Percentiles rank a stretch among this genome's conserved stretches.
These are phyloP conservation scores for Coranthus polyacanthus DNA, from an alignment of 2,797 vertebrate species.

Conservation along the genomic window DNA sequence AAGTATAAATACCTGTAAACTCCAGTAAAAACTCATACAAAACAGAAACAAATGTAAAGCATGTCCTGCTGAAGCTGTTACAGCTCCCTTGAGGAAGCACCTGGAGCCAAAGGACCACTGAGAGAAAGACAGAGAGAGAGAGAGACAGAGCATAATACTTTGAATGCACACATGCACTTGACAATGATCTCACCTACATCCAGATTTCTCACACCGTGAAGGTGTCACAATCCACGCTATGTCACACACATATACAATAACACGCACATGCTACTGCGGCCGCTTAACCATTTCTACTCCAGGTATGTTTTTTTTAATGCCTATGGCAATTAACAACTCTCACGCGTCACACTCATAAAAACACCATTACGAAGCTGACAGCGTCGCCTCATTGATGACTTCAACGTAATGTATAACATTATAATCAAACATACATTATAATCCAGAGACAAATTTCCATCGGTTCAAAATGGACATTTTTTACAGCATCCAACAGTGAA, in stretches of 20 bases:
- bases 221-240: conserved; percentile 37
- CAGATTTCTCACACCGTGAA: conserved; percentile 45
- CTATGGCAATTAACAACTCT: conserved; percentile 44
- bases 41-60: conserved; percentile 33
- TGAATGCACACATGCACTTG: conserved; percentile 38
- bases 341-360: conserved; percentile 65
- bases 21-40: conserved; percentile 3
- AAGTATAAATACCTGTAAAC: conserved; percentile 12
- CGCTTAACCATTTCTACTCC: conserved; percentile 18
- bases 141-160: conserved; percentile 4
- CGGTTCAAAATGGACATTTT: conserved; percentile 13
- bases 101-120: conserved; percentile 59
- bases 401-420: conserved; percentile 51
- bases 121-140: too few species aligned
- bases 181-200: conserved; percentile 57
- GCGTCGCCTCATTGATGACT: conserved; percentile 66
- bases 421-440: too few species aligned
- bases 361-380: conserved; percentile 58
- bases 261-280: conserved; percentile 13
- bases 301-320: conserved; percentile 7
- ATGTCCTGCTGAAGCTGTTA: conserved; percentile 53
- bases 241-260: conserved; percentile 19
- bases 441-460: conserved; percentile 17
- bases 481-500: conserved; percentile 6
- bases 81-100: conserved; percentile 69